These are phyloP conservation scores for Zosterops lateralis DNA, from an alignment of 2,113 vertebrate species.

Conservation along the genomic window DNA sequence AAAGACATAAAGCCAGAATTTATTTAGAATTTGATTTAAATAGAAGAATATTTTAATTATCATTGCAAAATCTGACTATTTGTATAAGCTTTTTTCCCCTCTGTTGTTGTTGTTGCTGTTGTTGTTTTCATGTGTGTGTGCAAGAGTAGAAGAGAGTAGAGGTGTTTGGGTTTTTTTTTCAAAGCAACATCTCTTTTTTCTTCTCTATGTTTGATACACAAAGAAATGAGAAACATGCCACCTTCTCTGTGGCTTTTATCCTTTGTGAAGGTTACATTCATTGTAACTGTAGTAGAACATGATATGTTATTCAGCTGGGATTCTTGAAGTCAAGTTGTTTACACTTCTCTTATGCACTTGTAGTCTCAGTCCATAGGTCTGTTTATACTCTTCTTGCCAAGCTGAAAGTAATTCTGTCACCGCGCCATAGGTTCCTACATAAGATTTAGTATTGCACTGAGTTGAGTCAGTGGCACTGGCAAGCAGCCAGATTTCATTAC, in stretches of 20 bases:
- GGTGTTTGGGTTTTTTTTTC: neutral
- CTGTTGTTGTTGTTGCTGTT: no score
- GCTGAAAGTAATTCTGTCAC: conserved; percentile 25
- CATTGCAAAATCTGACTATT: neutral
- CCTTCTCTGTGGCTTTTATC: conserved; percentile 3
- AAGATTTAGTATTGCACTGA: neutral
- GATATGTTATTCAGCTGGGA: conserved; percentile 15
- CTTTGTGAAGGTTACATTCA: conserved; percentile 26
- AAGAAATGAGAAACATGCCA: neutral
- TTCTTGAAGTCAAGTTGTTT: conserved; percentile 55
- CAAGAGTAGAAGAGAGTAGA: neutral
- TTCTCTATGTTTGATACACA: neutral
- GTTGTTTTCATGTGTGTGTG: no score
- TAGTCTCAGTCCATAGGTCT: conserved; percentile 21
- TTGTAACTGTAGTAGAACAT: neutral
- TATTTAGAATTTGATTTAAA: neutral
- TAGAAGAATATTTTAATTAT: neutral
- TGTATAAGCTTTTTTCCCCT: fast-evolving
- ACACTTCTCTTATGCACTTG: neutral
- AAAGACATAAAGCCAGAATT: neutral
- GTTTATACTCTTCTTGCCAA: conserved; percentile 40
- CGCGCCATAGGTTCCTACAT: neutral
- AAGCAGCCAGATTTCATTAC: conserved; percentile 11
- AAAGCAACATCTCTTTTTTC: neutral
- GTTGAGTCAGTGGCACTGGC: neutral